Evolutionary conservation across 2,797 vertebrate species (phyloP).

Genomic region (Anas bernieri): DNA sequence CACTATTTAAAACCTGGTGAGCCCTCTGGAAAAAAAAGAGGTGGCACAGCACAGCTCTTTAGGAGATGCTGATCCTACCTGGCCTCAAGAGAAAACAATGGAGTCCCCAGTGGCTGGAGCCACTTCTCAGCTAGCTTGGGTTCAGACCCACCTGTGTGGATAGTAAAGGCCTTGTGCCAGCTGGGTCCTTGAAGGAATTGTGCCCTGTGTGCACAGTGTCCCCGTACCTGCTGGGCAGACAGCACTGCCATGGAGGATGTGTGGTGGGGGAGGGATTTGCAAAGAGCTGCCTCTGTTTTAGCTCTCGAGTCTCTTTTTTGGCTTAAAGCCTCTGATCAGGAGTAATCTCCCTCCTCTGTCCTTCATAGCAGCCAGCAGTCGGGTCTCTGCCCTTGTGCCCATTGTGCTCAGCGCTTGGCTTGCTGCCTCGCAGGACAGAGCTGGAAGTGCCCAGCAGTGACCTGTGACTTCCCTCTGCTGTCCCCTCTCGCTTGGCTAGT

Average conservation of each 20-base stretch:
- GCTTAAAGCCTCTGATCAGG: neutral
- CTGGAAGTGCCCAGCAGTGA: neutral
- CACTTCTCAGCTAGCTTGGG: neutral
- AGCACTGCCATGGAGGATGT: accelerated
- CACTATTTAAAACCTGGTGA: neutral
- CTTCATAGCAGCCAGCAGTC: neutral
- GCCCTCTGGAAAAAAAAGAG: neutral
- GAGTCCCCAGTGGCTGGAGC: neutral
- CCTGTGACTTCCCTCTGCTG: neutral
- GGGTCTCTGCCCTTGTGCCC: neutral
- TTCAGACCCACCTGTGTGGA: neutral
- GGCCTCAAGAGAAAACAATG: neutral
- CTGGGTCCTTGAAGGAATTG: neutral
- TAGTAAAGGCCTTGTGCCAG: neutral
- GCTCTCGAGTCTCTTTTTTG: neutral
- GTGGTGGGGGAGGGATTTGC: neutral
- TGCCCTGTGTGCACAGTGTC: accelerated
- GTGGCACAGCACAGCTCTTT: neutral
- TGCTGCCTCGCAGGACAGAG: neutral
- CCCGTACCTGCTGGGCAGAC: accelerated
- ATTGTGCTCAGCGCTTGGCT: neutral
- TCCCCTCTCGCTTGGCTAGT: neutral
- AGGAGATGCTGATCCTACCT: neutral
- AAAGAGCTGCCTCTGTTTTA: neutral
- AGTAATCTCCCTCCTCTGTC: neutral